Percentiles rank a stretch among this genome's conserved stretches.
These are phyloP conservation scores for Eilema griseolum DNA, from an alignment of 2,888 invertebrate genomes.

Conservation along the genomic window DNA sequence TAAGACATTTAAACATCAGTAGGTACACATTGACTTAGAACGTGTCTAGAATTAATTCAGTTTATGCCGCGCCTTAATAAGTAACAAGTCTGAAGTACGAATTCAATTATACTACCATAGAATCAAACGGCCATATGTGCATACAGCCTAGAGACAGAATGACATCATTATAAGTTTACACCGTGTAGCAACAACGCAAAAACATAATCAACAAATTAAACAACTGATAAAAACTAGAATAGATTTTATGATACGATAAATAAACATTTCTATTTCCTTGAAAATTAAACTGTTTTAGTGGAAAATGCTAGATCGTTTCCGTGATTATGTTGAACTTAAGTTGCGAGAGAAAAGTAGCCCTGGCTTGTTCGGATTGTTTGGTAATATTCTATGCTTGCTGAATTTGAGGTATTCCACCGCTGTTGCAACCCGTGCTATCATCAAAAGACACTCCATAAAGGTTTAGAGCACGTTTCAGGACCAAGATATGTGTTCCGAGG, in stretches of 20 bases:
- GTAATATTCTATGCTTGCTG: too few species aligned
- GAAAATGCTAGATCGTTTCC: constrained; percentile 54
- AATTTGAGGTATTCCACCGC: too few species aligned
- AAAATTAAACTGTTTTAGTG: constrained; percentile 55
- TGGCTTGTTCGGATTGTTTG: too few species aligned
- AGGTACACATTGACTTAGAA: constrained; percentile 13
- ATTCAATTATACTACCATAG: neutral
- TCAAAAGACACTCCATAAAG: too few species aligned
- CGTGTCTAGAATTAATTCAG: constrained; percentile 15
- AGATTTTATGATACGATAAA: constrained; percentile 49
- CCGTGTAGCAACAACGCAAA: constrained; percentile 39
- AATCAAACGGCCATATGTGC: neutral
- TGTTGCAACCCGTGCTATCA: too few species aligned
- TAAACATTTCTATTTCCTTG: constrained; percentile 52
- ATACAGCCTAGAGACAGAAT: neutral
- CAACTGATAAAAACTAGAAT: constrained; percentile 47
- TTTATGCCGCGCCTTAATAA: constrained; percentile 5
- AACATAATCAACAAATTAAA: constrained; percentile 39
- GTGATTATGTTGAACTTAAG: constrained; percentile 35
- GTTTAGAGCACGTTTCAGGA: too few species aligned
- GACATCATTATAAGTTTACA: constrained; percentile 1
- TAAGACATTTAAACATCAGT: constrained; percentile 6
- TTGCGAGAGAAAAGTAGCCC: too few species aligned
- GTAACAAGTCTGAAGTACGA: constrained; percentile 7
- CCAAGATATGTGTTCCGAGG: too few species aligned